These are phyloP conservation scores for Zaprionus africanus DNA, from an alignment of 1,140 invertebrate genomes.

Conservation along the genomic window DNA sequence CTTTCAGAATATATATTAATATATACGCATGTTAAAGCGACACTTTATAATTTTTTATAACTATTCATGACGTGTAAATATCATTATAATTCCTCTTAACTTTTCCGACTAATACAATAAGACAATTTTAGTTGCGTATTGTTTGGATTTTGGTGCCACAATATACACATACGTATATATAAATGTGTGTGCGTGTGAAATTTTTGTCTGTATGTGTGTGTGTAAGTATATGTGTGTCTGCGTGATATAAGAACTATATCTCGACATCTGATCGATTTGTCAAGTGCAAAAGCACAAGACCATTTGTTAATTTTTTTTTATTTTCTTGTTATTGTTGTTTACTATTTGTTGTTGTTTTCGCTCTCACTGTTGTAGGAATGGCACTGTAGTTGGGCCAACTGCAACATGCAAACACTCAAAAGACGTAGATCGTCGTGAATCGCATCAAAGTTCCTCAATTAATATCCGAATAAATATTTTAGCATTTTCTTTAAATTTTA, in stretches of 20 bases:
- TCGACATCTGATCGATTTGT: conserved; percentile 25
- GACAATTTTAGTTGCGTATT: conserved; percentile 55
- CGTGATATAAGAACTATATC: conserved; percentile 17
- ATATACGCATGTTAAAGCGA: conserved; percentile 50
- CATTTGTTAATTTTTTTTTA: background rate
- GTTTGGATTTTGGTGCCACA: conserved; percentile 62
- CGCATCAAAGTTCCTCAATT: conserved; percentile 33
- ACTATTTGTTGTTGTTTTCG: conserved; percentile 12
- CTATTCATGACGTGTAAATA: conserved; percentile 73
- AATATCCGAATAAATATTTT: conserved; percentile 58
- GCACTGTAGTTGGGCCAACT: conserved; percentile 45
- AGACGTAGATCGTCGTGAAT: conserved; percentile 44
- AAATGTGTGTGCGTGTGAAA: conserved; percentile 17
- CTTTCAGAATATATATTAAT: conserved; percentile 43
- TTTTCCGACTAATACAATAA: conserved; percentile 69
- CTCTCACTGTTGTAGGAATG: conserved; percentile 43
- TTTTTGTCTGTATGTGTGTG: conserved; percentile 21
- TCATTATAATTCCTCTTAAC: conserved; percentile 68
- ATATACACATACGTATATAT: conserved; percentile 66
- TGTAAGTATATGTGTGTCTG: conserved; percentile 32
- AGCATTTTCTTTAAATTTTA: background rate
- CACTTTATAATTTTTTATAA: conserved; percentile 44
- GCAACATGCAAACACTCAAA: conserved; percentile 65
- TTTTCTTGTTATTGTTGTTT: conserved; percentile 22
- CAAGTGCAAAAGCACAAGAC: conserved; percentile 57